Conservation (phyloP, 2,797 vertebrate species). For the Rhincodon typus region DNA sequence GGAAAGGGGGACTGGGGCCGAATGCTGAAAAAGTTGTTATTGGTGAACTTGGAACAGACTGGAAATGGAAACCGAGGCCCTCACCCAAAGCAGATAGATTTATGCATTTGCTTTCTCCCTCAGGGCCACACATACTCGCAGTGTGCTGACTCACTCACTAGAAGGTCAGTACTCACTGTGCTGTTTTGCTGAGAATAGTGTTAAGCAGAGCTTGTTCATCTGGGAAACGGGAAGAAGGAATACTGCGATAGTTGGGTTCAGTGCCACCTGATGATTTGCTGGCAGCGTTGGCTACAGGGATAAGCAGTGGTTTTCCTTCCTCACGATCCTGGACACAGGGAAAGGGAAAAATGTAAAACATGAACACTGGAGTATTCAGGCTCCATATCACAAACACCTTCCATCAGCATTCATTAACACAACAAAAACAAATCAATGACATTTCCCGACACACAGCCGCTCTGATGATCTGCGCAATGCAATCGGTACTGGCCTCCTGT, state of each 20-base stretch:
- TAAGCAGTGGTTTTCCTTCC: constrained; percentile 72
- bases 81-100: not conserved
- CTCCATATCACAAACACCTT: not conserved
- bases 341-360: not conserved
- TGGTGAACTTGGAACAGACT: not conserved
- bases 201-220: constrained; percentile 88
- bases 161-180: constrained; percentile 65
- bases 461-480: no score
- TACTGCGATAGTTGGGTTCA: constrained; percentile 66
- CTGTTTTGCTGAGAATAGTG: constrained; percentile 85
- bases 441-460: no score
- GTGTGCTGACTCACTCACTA: no score
- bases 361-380: not conserved
- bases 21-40: not conserved
- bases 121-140: not conserved
- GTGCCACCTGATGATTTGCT: constrained; percentile 78
- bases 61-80: not conserved
- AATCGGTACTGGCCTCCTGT: no score
- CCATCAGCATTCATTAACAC: no score
- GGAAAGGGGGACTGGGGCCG: not conserved
- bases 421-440: no score
- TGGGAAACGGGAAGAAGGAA: constrained; percentile 68
- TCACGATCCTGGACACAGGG: constrained; percentile 60
- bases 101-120: not conserved
- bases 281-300: constrained; percentile 69